A percentile compares a stretch with the other conserved stretches of the same genome.
These are phyloP conservation scores for Rhinatrema bivittatum DNA, from an alignment of 2,797 vertebrate genomes.

Conservation along the genomic window DNA sequence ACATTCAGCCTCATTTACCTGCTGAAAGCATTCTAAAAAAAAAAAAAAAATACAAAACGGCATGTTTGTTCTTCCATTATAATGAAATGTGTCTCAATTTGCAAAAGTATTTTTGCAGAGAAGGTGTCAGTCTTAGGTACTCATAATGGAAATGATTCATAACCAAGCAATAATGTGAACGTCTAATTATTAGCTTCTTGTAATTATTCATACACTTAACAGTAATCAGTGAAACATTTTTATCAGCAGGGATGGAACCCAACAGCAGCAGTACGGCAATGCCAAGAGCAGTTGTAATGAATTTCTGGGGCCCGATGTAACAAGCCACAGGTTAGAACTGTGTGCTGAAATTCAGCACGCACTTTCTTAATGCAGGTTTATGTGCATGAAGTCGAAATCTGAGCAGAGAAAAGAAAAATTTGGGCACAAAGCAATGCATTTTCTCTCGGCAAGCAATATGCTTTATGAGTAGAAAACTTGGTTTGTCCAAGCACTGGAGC, in stretches of 20 bases:
- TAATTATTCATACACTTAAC: conserved; percentile 2
- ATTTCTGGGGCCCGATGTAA: too few relatives aligned
- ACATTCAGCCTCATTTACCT: neutral
- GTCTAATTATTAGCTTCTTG: conserved; percentile 15
- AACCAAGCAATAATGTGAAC: conserved; percentile 25
- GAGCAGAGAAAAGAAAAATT: too few relatives aligned
- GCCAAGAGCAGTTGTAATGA: conserved; percentile 14
- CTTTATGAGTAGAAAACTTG: too few relatives aligned
- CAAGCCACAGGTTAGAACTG: too few relatives aligned
- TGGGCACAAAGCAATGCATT: too few relatives aligned
- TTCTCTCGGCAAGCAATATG: too few relatives aligned
- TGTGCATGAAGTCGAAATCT: too few relatives aligned
- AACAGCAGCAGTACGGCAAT: conserved; percentile 3
- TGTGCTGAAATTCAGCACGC: too few relatives aligned
- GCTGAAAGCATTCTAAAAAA: conserved; percentile 18
- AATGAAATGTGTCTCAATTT: conserved; percentile 18
- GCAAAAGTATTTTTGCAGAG: conserved; percentile 13
- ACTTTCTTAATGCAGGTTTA: too few relatives aligned
- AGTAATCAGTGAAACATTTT: conserved; percentile 14
- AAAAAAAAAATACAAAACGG: too few relatives aligned
- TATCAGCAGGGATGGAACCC: conserved; percentile 15
- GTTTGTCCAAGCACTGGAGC: too few relatives aligned
- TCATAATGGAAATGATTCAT: conserved; percentile 16
- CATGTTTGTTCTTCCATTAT: conserved; percentile 18
- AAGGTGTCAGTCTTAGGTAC: conserved; percentile 14